Evolutionary conservation across 2,888 invertebrate species (phyloP), one percentile per base, ranked within the genome.

Genomic region (Callimorpha dominula): DNA sequence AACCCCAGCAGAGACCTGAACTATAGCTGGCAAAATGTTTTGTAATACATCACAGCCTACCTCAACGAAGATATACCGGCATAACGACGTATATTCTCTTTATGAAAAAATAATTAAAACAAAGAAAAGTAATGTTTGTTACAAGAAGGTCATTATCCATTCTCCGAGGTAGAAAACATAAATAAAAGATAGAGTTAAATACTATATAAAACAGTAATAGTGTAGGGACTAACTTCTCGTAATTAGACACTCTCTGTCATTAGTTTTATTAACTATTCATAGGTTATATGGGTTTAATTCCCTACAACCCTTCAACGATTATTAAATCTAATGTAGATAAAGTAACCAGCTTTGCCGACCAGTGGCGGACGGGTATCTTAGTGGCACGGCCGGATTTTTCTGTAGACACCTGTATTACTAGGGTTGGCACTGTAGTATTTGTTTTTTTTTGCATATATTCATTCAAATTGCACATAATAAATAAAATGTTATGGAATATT

Each of bases 331-430:
- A 78, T 78, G 73, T 78, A 77, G 77, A 73, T 77, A 70, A 78
- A 70, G 67, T 60, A 73, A 75, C 74, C 68, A 75, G 68, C 66
- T 67, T 73, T 70, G 75, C 76, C 31, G 62, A 63, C 69, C 65
- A 69, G 76, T 71, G 64, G 60, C 66, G 68, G 76, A 79, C 86
- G 76, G 74, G 86, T 84, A 85, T 78, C 81, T 79, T 82, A 83
- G 87, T 84, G 79, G 87, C 78, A 78, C 75, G 80, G 80, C 85
- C 75, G 84, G 87, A 87, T 85, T 86, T 85, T 87, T 86, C 81
- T 84, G 70, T 71, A 80, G 66, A 74, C 85, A 85, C 82, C 80
- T 83, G 81, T 84, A 78, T 71, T 57, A 11, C 20, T 79, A 87
- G 85, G 87, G 88, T 66, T 87, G 82, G 15, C 79, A 4, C 65